phyloP scores from a whole-genome alignment of 2,113 vertebrate species.

The Pavo muticus region DNA sequence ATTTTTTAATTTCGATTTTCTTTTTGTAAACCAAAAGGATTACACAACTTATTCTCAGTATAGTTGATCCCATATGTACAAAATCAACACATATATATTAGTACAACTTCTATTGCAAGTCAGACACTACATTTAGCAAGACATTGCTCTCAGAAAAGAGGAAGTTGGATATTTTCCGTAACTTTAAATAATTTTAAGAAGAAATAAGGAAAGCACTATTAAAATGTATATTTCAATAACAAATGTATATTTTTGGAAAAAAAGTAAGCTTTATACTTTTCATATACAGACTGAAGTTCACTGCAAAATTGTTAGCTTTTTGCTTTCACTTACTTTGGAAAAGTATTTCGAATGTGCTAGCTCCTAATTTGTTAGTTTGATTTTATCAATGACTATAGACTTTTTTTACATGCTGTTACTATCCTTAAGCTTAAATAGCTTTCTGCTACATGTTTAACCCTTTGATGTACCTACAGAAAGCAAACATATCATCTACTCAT shows the following conservation, averaged over 20 bases:
- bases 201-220: not conserved
- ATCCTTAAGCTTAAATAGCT: not conserved
- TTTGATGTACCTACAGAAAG: not conserved
- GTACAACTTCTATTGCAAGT: not conserved
- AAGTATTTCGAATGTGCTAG: not conserved
- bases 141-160: not conserved
- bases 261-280: not conserved
- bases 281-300: not conserved
- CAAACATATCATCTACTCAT: not conserved
- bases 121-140: slow-evolving; percentile 7
- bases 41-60: slow-evolving; percentile 34
- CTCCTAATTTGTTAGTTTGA: not conserved
- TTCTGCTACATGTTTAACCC: not conserved
- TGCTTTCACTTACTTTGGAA: not conserved
- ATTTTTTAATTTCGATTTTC: slow-evolving; percentile 55
- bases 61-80: slow-evolving; percentile 41
- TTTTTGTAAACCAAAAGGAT: slow-evolving; percentile 67
- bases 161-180: not conserved
- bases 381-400: not conserved
- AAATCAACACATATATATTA: slow-evolving; percentile 52
- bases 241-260: not conserved
- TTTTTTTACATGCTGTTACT: not conserved
- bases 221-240: not conserved
- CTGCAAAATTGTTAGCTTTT: not conserved
- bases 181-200: not conserved